phyloP scores from a whole-genome alignment of 2,888 invertebrate species.

The Sarcophaga carnaria region DNA sequence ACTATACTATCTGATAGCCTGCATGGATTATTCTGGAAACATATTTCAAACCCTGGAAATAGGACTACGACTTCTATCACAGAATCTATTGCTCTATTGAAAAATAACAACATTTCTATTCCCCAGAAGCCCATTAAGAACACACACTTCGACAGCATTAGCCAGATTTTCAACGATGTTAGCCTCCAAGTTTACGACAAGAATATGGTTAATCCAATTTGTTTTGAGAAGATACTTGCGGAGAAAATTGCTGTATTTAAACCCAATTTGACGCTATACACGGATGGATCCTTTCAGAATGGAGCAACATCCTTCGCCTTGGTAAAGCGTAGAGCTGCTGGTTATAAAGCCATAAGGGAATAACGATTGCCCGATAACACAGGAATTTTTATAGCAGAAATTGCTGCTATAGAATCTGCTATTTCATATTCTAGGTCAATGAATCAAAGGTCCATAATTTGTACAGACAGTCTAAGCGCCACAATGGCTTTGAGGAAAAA shows the following conservation, averaged over 20 bases:
- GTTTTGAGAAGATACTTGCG: conserved; percentile 10
- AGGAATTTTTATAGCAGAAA: not conserved
- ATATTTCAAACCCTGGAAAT: not conserved
- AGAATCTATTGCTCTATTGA: not conserved
- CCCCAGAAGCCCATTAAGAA: too few species aligned
- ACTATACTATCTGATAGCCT: conserved; percentile 15
- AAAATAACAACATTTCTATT: too few species aligned
- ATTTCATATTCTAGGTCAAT: not conserved
- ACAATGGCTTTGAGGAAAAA: not conserved
- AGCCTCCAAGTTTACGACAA: not conserved
- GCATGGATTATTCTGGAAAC: not conserved
- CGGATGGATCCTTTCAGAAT: conserved; percentile 14
- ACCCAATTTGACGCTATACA: not conserved
- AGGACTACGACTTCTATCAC: not conserved
- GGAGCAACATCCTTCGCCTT: too few species aligned
- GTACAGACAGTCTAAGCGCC: conserved; percentile 14
- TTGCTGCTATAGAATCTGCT: conserved; percentile 1
- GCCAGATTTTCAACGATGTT: too few species aligned
- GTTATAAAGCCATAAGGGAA: not conserved
- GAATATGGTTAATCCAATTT: not conserved
- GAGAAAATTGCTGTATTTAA: not conserved
- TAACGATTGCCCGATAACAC: not conserved
- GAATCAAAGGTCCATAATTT: not conserved
- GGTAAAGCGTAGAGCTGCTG: too few species aligned
- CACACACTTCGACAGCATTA: too few species aligned